Conservation (phyloP, 2,113 vertebrate genomes). For the Pantherophis guttatus region DNA sequence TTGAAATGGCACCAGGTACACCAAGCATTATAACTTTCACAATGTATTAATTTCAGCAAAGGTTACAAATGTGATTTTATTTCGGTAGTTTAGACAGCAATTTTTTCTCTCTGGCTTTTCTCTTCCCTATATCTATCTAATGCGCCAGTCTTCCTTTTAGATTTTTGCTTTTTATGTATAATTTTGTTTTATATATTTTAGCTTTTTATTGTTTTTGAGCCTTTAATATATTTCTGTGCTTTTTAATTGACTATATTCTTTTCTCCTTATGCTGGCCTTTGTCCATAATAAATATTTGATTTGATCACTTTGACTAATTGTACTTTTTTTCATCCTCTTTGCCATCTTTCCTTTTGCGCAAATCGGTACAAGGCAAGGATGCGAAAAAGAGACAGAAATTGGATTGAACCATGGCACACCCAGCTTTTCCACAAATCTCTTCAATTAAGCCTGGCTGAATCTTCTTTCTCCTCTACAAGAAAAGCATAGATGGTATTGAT, state of each 20-base stretch:
- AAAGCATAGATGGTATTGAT: background rate
- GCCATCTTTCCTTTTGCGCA: background rate
- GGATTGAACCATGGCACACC: background rate
- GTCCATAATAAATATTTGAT: background rate
- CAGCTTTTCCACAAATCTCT: background rate
- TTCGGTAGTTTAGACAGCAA: background rate
- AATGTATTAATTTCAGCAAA: background rate
- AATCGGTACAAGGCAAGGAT: background rate
- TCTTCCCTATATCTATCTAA: background rate
- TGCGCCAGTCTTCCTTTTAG: background rate
- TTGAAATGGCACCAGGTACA: background rate
- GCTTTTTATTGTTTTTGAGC: background rate
- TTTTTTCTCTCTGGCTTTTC: background rate
- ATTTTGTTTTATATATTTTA: background rate
- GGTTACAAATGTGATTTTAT: background rate
- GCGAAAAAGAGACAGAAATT: background rate
- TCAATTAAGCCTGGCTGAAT: background rate
- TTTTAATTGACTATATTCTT: background rate
- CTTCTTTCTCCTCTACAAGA: background rate
- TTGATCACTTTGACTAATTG: background rate
- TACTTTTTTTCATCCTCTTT: background rate
- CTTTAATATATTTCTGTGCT: background rate
- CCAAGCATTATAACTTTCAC: background rate
- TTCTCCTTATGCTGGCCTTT: background rate
- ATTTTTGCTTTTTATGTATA: background rate